Conservation (phyloP, 2,888 invertebrate genomes). For the Tiliacea aurago region DNA sequence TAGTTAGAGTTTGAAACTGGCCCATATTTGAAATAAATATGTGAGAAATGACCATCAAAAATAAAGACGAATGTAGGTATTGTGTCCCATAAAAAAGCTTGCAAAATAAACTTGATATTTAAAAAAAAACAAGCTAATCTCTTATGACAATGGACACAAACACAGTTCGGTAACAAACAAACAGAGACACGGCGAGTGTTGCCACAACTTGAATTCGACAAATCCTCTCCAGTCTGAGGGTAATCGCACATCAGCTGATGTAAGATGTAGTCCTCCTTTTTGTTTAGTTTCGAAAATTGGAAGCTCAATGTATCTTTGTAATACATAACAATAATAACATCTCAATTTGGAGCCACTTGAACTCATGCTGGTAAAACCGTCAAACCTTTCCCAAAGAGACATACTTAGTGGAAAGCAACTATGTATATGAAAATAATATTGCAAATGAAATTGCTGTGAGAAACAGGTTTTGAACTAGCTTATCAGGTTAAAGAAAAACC, state of each 20-base stretch:
- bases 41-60: background rate
- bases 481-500: background rate
- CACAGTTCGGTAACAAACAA: constrained; percentile 24
- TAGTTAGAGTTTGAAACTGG: background rate
- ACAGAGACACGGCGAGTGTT: constrained; percentile 23
- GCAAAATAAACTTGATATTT: background rate
- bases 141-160: constrained; percentile 18
- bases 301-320: background rate
- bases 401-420: background rate
- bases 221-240: constrained; percentile 25
- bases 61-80: background rate
- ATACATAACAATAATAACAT: background rate
- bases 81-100: background rate
- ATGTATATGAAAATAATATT: background rate
- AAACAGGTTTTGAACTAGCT: background rate
- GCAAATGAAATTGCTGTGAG: background rate
- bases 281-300: constrained; percentile 1
- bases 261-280: background rate
- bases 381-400: background rate
- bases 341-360: background rate
- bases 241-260: constrained; percentile 38
- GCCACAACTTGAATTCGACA: constrained; percentile 29
- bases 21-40: background rate
- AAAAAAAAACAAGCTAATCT: background rate
- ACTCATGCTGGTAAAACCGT: background rate